These are phyloP conservation scores for Cephalopachus bancanus DNA, from an alignment of 2,797 vertebrate species.

Conservation along the genomic window DNA sequence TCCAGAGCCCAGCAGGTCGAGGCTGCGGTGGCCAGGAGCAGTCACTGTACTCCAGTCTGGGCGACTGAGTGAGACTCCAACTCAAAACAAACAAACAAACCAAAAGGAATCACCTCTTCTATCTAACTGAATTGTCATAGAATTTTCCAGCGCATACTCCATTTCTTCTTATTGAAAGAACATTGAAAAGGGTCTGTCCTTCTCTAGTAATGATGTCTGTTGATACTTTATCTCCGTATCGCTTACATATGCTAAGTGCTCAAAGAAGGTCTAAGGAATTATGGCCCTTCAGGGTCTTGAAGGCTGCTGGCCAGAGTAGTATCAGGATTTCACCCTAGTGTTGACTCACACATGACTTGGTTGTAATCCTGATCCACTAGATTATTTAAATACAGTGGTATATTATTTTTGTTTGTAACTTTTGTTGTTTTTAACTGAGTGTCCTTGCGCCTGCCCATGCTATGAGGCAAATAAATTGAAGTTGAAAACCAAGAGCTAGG, in stretches of 20 bases:
- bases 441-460: background rate
- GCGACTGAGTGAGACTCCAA: too few relatives aligned
- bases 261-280: background rate
- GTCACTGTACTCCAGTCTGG: too few relatives aligned
- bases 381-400: background rate
- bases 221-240: background rate
- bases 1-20: too few relatives aligned
- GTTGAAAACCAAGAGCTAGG: background rate
- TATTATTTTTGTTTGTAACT: background rate
- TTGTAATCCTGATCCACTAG: background rate
- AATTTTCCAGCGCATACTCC: background rate
- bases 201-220: background rate
- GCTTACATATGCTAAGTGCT: background rate
- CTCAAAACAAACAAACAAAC: too few relatives aligned
- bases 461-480: background rate
- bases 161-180: conserved; percentile 23
- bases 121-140: background rate
- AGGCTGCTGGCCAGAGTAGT: background rate
- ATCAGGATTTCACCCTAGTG: background rate
- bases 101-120: background rate
- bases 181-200: background rate
- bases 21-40: too few relatives aligned
- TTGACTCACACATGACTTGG: background rate
- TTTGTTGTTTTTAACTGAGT: background rate
- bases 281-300: background rate